Conservation (phyloP, 2,888 invertebrate species). For the Corythucha ciliata region DNA sequence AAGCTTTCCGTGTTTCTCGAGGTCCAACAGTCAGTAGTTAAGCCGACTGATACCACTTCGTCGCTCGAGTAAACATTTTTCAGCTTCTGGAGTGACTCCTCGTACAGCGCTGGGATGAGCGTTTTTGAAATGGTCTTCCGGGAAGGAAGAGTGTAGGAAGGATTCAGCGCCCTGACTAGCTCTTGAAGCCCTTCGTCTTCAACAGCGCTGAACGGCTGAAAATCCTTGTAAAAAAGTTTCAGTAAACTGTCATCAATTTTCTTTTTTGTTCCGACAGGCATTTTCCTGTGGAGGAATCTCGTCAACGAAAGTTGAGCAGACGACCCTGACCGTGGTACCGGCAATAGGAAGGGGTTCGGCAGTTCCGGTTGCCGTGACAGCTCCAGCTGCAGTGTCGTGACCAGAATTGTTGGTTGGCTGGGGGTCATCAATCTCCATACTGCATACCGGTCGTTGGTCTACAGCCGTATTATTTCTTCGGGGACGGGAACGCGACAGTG, state of each 20-base stretch:
- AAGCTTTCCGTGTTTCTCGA: not conserved
- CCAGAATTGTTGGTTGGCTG: slow-evolving; percentile 1
- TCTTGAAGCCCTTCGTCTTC: not conserved
- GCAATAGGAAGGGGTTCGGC: no score
- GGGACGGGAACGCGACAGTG: no score
- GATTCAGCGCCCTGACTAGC: not conserved
- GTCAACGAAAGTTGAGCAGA: no score
- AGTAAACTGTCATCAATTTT: not conserved
- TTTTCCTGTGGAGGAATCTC: slow-evolving; percentile 9
- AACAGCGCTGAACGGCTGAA: not conserved
- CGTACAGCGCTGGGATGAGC: not conserved
- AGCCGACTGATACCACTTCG: not conserved
- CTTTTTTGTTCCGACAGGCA: slow-evolving; percentile 9
- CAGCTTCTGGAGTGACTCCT: not conserved
- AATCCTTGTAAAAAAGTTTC: not conserved
- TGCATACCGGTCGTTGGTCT: no score
- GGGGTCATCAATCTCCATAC: no score
- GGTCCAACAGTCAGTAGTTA: not conserved
- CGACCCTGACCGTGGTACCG: no score
- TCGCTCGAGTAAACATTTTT: not conserved
- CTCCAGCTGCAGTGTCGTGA: no score
- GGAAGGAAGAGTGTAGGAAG: not conserved
- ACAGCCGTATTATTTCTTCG: no score
- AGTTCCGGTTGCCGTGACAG: no score
- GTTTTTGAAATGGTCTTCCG: not conserved